phyloP scores from a whole-genome alignment of 2,888 invertebrate species.

The Calameuta idolon region DNA sequence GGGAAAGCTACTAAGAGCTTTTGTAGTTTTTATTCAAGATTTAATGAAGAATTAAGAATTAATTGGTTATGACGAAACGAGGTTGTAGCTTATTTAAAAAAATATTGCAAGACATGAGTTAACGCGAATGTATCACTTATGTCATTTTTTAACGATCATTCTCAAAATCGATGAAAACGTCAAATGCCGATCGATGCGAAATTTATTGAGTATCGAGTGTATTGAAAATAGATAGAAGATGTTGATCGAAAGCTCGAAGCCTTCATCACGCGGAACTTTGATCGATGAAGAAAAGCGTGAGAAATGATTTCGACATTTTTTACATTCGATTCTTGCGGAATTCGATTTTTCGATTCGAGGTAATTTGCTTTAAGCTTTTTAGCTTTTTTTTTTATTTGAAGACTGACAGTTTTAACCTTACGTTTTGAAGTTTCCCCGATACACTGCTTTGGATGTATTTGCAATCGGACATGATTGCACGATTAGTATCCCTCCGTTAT shows the following conservation, averaged over 20 bases:
- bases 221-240: not conserved
- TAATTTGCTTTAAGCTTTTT: no score
- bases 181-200: no score
- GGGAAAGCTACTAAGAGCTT: not conserved
- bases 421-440: no score
- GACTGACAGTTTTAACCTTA: no score
- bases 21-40: not conserved
- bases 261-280: not conserved
- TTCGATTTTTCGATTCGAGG: no score
- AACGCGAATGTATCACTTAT: not conserved
- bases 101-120: not conserved
- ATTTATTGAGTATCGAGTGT: not conserved
- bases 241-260: not conserved
- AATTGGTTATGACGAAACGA: not conserved
- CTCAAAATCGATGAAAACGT: not conserved
- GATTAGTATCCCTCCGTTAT: no score
- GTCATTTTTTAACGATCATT: not conserved
- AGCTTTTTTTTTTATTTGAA: no score
- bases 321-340: no score
- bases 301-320: not conserved
- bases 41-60: not conserved
- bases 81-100: not conserved
- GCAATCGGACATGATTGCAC: no score
- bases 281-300: not conserved
- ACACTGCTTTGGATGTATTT: no score